Evolutionary conservation across 2,113 vertebrate species (phyloP).

Genomic region (Elgaria multicarinata): DNA sequence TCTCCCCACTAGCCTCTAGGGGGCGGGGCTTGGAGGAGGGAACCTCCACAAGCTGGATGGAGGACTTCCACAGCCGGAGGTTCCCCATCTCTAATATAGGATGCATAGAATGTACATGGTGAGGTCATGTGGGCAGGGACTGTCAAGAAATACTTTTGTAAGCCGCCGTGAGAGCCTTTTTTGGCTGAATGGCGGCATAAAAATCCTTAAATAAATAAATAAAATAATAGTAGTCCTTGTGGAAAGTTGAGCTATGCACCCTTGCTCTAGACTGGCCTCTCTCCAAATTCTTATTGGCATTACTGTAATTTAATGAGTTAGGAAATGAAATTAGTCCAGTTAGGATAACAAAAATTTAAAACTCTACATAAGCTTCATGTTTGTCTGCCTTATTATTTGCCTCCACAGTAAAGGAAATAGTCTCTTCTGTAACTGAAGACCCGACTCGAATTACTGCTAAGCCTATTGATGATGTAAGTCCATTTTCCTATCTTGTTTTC

Average conservation of each 20-base stretch:
- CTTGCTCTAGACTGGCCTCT: not conserved
- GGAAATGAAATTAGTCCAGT: not conserved
- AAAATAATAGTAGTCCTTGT: too few relatives aligned
- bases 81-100: not conserved
- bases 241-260: not conserved
- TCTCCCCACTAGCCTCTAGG: too few relatives aligned
- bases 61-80: too few relatives aligned
- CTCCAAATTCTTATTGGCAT: not conserved
- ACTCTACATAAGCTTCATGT: not conserved
- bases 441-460: conserved; percentile 67
- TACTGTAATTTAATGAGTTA: not conserved
- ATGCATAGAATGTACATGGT: not conserved
- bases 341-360: not conserved
- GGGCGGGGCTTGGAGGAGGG: too few relatives aligned
- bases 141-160: too few relatives aligned
- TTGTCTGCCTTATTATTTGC: conserved; percentile 31
- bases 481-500: not conserved
- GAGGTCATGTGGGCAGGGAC: too few relatives aligned
- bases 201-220: too few relatives aligned
- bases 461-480: conserved; percentile 73
- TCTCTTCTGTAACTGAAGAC: conserved; percentile 62
- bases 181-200: too few relatives aligned
- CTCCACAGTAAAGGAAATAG: conserved; percentile 77
- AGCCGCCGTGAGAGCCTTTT: too few relatives aligned
- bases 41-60: too few relatives aligned